Conservation (phyloP, 92 coral and sea anemone species). For the Siderastrea siderea region DNA sequence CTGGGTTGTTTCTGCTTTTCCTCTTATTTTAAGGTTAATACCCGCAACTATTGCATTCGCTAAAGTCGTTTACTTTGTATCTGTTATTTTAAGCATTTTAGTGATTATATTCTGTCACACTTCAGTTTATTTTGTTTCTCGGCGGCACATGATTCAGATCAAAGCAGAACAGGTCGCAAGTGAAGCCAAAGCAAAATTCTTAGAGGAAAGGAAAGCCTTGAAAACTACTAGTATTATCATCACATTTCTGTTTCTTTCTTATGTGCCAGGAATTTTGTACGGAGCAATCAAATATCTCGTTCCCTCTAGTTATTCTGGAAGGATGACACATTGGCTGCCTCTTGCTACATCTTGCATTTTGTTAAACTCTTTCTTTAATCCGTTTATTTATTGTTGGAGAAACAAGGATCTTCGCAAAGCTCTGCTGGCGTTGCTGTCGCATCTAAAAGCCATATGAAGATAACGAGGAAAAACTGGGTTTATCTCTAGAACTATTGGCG, state of each 20-base stretch:
- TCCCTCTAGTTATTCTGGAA: not conserved
- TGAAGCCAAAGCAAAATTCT: not conserved
- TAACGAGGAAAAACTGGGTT: no score
- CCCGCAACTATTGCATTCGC: not conserved
- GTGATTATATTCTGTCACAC: not conserved
- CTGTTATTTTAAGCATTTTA: not conserved
- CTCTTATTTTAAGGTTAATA: not conserved
- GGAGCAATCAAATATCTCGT: not conserved
- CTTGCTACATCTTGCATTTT: not conserved
- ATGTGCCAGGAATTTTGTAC: slow-evolving; percentile 26
- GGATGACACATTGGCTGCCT: not conserved
- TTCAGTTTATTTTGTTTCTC: slow-evolving; percentile 13
- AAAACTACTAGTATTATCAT: slow-evolving; percentile 20
- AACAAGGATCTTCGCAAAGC: slow-evolving; percentile 16
- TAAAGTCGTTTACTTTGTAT: not conserved
- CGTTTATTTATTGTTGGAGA: slow-evolving; percentile 10
- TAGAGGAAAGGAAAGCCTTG: slow-evolving; percentile 12
- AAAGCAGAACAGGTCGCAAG: not conserved
- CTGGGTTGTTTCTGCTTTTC: not conserved
- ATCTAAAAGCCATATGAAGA: not conserved
- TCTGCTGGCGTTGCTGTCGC: not conserved
- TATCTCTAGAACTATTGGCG: no score
- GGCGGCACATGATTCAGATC: slow-evolving; percentile 7
- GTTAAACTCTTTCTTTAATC: slow-evolving; percentile 21
- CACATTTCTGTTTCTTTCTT: slow-evolving; percentile 9